Conservation (phyloP, 2,113 vertebrate genomes). For the Illadopsis cleaveri region DNA sequence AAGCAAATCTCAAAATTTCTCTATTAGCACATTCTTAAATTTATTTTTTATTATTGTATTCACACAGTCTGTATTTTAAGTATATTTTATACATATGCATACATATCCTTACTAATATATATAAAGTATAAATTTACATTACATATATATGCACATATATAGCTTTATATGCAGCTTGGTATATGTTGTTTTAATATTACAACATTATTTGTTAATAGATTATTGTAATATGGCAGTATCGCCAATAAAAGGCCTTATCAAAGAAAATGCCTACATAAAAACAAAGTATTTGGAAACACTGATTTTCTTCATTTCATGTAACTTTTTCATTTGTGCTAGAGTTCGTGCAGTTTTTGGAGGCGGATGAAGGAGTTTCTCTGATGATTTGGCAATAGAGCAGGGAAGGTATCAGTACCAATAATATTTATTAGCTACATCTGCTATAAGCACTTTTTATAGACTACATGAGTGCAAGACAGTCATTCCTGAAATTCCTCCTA, state of each 20-base stretch:
- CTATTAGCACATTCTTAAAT: background rate
- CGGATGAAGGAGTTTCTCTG: background rate
- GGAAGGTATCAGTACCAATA: background rate
- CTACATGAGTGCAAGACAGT: background rate
- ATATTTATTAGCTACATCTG: constrained; percentile 15
- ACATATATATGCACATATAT: background rate
- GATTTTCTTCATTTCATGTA: background rate
- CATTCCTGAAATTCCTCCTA: background rate
- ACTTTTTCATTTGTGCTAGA: background rate
- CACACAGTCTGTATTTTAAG: background rate
- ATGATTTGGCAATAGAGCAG: background rate
- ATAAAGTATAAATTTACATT: background rate
- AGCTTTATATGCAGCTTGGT: background rate
- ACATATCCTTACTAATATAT: background rate
- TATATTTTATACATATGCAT: background rate
- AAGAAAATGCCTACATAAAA: background rate
- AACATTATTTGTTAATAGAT: background rate
- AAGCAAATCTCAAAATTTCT: background rate
- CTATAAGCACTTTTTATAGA: constrained; percentile 4
- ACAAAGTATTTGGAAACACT: background rate
- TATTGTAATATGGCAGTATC: background rate
- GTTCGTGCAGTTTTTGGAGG: background rate
- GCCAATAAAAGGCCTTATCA: background rate
- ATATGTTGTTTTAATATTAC: background rate
- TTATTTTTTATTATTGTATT: background rate